Base-by-base conservation (phyloP, 1,140 invertebrate species). In the Olivierus martensii region DNA sequence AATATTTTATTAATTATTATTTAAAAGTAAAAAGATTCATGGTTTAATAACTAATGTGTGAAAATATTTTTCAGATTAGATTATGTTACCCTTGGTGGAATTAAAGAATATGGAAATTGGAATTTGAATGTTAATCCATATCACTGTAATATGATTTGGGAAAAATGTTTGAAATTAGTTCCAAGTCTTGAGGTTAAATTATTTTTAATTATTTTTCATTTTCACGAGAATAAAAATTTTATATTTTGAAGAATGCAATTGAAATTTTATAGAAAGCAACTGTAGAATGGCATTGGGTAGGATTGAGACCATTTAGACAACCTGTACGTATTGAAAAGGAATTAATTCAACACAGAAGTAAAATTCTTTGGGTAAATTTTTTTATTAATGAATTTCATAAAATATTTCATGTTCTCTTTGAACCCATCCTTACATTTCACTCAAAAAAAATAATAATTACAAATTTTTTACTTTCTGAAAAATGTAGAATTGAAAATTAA, bases 71-170 rank as follows among this genome's bases (percentile, higher is more conserved):
- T 14, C 50, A 69, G 84, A 77, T 62, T 77, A 72, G 17, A 77
- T 77, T 12, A 65, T 14, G 71, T 79, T n/a, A 90, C 87, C 3
- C 65, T 94, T 3, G 90, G 91, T 5, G 90, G 90, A 0, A 79
- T 79, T 19, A 71, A 85, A 14, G 80, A 88, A 57, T 87, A 79
- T 57, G 84, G 87, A 54, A 84, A 81, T 53, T 86, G 79, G 61
- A 80, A 82, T 60, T 66, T 68, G 5, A 65, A 77, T n/a, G 63
- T 84, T 15, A 80, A 80, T 63, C 74, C 76, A 49, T 72, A 84
- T 58, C 86, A 92, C 62, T 70, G 75, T 15, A 71, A 78, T 28
- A 75, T 76, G 4, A 92, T 94, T 52, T 76, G 77, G 65, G 79
- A 84, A 55, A 72, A 82, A 46, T 87, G 84, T 61, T 75, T 74